Percentiles rank a stretch among this genome's conserved stretches.
Conservation (phyloP, 92 coral and sea anemone species). For the Epizoanthus fatuus region DNA sequence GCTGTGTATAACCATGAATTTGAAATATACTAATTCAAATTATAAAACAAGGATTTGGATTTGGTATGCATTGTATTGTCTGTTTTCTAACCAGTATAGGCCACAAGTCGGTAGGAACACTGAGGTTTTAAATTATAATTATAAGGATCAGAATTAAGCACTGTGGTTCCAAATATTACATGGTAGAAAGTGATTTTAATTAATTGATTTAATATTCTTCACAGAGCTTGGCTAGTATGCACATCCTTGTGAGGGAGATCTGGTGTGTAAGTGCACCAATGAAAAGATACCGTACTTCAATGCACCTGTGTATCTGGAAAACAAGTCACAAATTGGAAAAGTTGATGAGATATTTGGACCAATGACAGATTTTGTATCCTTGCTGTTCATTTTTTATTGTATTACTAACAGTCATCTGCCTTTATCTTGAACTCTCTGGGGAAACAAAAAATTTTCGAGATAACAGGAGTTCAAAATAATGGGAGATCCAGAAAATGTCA, state of each 20-base stretch:
- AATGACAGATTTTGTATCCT: constrained; percentile 99
- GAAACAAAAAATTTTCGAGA: no score
- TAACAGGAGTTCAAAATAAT: no score
- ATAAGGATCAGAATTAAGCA: background rate
- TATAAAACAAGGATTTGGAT: no score
- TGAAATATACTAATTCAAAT: no score
- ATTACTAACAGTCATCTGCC: no score
- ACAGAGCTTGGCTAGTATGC: constrained; percentile 85
- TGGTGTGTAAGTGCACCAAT: constrained; percentile 96
- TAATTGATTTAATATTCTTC: background rate
- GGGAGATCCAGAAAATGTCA: no score
- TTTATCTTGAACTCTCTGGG: no score
- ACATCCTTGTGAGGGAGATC: constrained; percentile 96
- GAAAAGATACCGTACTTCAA: constrained; percentile 99
- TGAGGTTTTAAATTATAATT: background rate
- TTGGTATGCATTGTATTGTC: no score
- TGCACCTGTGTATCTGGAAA: constrained; percentile 97
- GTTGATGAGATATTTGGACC: constrained; percentile 99
- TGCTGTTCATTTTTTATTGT: background rate
- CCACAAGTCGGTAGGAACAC: no score
- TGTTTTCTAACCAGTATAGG: no score
- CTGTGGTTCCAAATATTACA: background rate
- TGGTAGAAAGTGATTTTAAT: background rate
- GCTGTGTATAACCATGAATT: no score
- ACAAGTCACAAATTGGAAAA: constrained; percentile 99